phyloP scores from a whole-genome alignment of 2,888 invertebrate species.

The Tetranychus piercei region DNA sequence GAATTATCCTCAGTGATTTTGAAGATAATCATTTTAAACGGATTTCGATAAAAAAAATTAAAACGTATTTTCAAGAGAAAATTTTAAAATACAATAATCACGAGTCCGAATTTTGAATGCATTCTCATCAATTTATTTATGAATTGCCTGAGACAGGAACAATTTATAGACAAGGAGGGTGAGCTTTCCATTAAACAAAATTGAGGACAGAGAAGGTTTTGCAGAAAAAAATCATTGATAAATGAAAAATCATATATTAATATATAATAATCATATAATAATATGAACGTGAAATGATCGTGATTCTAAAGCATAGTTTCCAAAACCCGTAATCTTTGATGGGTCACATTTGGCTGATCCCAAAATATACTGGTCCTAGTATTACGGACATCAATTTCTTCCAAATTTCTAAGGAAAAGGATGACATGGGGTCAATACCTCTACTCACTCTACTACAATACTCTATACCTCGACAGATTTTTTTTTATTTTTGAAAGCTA shows the following conservation, averaged over 20 bases:
- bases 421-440: conserved; percentile 3
- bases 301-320: background rate
- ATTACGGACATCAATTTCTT: background rate
- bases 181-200: background rate
- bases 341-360: background rate
- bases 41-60: no score
- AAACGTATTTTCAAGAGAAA: no score
- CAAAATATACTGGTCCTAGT: background rate
- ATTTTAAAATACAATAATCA: no score
- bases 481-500: background rate
- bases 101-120: no score
- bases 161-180: no score
- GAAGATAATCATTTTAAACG: no score
- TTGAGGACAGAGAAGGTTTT: background rate
- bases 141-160: no score
- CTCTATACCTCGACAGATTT: background rate
- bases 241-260: background rate
- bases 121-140: no score
- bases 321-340: background rate
- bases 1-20: no score
- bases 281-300: background rate
- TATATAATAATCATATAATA: no score
- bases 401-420: background rate
- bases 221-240: no score
- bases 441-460: no score